Evolutionary conservation across 2,113 vertebrate species (phyloP).

Genomic region (Ptyas mucosa): DNA sequence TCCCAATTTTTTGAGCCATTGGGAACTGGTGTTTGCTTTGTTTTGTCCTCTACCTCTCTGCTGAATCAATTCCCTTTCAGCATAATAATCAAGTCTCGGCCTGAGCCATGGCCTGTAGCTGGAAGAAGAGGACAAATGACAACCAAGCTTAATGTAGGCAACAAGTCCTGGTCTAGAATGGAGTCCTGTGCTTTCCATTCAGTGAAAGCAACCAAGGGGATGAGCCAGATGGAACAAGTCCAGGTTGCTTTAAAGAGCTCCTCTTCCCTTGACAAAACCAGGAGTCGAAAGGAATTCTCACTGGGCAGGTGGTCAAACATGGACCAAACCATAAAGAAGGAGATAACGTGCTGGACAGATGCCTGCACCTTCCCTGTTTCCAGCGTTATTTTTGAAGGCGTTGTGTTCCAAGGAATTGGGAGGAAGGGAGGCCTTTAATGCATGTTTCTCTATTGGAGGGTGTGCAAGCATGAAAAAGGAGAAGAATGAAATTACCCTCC

Average conservation of each 20-base stretch:
- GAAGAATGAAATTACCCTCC: background rate
- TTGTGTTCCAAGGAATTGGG: background rate
- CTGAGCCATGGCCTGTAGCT: background rate
- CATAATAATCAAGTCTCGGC: background rate
- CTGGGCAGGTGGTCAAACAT: constrained; percentile 2
- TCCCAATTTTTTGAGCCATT: background rate
- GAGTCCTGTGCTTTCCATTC: constrained; percentile 32
- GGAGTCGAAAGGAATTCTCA: constrained; percentile 13
- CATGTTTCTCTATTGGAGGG: background rate
- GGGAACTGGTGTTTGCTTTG: background rate
- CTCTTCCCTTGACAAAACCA: constrained; percentile 40
- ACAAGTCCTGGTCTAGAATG: constrained; percentile 33
- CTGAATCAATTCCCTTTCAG: constrained; percentile 11
- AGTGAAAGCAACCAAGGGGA: constrained; percentile 39
- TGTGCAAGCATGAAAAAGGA: background rate
- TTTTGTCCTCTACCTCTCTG: background rate
- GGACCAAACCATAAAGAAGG: constrained; percentile 22
- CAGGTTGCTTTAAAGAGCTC: constrained; percentile 57
- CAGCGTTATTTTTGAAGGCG: constrained; percentile 6
- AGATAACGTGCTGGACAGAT: constrained; percentile 13
- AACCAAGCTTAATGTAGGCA: constrained; percentile 42
- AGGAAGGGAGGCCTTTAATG: constrained; percentile 6
- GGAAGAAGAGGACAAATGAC: constrained; percentile 29
- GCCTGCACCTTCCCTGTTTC: constrained; percentile 13
- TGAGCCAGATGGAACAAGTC: constrained; percentile 41